phyloP scores from a whole-genome alignment of 2,797 vertebrate species.

The Melopsittacus undulatus region DNA sequence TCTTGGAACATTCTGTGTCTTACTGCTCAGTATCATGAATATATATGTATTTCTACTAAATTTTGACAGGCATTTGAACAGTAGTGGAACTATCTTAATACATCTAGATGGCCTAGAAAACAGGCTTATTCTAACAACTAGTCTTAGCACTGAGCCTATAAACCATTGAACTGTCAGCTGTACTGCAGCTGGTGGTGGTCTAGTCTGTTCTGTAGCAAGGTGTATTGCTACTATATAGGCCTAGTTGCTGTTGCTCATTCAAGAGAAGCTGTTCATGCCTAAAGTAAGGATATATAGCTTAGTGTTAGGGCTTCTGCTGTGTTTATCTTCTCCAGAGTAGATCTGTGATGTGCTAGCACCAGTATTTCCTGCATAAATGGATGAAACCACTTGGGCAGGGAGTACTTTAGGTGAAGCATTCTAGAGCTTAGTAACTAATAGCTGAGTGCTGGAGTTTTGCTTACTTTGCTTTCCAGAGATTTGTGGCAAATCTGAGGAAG shows the following conservation, averaged over 20 bases:
- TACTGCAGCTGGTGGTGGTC: not conserved
- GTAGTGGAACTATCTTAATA: not conserved
- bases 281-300: not conserved
- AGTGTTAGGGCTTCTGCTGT: not conserved
- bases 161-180: not conserved
- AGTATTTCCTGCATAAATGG: not conserved
- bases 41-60: not conserved
- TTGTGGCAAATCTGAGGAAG: not conserved
- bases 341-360: not conserved
- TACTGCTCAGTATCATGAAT: not conserved
- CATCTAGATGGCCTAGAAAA: not conserved
- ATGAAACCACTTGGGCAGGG: not conserved
- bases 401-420: not conserved
- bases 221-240: not conserved
- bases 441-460: not conserved
- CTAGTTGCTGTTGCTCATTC: not conserved
- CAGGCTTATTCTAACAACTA: not conserved
- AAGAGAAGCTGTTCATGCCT: accelerated
- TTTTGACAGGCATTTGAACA: not conserved
- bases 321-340: not conserved
- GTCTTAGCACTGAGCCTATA: not conserved
- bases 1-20: not conserved
- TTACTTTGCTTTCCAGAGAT: not conserved
- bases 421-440: not conserved
- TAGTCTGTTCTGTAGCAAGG: not conserved